Conservation (phyloP, 2,888 invertebrate species). For the Hipparchia semele region DNA sequence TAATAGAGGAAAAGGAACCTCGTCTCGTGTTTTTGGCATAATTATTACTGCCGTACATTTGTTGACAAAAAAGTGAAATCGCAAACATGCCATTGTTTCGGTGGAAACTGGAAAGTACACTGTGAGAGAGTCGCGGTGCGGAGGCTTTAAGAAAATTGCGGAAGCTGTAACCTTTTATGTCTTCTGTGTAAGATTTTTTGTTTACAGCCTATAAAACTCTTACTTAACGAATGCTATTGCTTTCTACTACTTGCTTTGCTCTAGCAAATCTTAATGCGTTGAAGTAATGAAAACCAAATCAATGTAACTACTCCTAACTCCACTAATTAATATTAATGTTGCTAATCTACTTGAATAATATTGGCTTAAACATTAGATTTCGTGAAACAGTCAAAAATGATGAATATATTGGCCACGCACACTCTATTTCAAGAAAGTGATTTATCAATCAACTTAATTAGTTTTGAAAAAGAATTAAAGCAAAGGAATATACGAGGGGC, state of each 20-base stretch:
- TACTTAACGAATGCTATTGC: neutral
- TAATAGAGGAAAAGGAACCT: constrained; percentile 58
- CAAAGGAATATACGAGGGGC: neutral
- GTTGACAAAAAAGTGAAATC: constrained; percentile 81
- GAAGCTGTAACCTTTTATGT: constrained; percentile 48
- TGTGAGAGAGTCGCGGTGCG: constrained; percentile 65
- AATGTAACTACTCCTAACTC: too few relatives aligned
- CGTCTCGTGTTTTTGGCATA: constrained; percentile 57
- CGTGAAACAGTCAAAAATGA: neutral
- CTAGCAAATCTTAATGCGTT: neutral
- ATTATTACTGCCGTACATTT: constrained; percentile 60
- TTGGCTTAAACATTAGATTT: neutral
- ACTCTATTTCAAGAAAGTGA: neutral
- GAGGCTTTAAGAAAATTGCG: constrained; percentile 66
- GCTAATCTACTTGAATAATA: too few relatives aligned
- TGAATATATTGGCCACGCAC: neutral
- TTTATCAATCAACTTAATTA: constrained; percentile 7
- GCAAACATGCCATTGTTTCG: constrained; percentile 71
- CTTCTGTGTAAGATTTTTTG: constrained; percentile 25
- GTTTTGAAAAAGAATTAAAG: neutral
- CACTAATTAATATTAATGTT: too few relatives aligned
- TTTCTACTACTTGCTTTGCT: too few relatives aligned
- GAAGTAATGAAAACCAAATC: neutral
- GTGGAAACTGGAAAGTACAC: constrained; percentile 63
- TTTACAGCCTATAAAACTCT: constrained; percentile 4